Evolutionary conservation across 2,888 invertebrate species (phyloP).

Genomic region (Agrypnus murinus): DNA sequence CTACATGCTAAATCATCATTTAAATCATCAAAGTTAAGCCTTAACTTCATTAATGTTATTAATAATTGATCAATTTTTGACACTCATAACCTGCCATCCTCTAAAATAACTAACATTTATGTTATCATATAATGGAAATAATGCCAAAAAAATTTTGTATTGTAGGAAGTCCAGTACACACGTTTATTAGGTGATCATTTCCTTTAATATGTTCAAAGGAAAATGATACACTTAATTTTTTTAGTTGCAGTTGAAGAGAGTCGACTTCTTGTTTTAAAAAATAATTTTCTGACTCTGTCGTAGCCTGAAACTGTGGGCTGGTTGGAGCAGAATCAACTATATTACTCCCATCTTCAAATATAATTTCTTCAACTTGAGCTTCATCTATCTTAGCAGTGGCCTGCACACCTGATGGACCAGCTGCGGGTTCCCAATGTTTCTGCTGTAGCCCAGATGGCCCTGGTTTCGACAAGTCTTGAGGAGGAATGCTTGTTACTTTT

Average conservation of each 20-base stretch:
- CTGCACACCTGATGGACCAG: too few relatives aligned
- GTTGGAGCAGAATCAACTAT: neutral
- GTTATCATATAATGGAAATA: constrained; percentile 30
- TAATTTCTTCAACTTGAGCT: too few relatives aligned
- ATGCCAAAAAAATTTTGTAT: constrained; percentile 37
- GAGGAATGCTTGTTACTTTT: too few relatives aligned
- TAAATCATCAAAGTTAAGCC: constrained; percentile 45
- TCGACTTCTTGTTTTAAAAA: constrained; percentile 49
- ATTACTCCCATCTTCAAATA: too few relatives aligned
- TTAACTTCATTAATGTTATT: constrained; percentile 53
- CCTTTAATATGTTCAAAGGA: constrained; percentile 47
- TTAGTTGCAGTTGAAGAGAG: constrained; percentile 38
- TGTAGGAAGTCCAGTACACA: constrained; percentile 53
- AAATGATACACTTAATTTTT: constrained; percentile 41
- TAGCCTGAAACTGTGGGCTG: neutral
- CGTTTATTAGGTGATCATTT: constrained; percentile 42
- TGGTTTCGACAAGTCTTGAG: too few relatives aligned
- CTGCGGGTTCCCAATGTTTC: too few relatives aligned
- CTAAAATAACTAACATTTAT: constrained; percentile 50
- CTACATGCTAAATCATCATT: constrained; percentile 52
- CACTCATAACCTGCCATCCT: constrained; percentile 31
- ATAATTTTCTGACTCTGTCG: constrained; percentile 53
- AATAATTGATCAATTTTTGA: constrained; percentile 49
- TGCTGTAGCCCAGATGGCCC: too few relatives aligned
- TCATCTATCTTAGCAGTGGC: too few relatives aligned